Conservation (phyloP, 2,888 invertebrate species). For the Meta bourneti region DNA sequence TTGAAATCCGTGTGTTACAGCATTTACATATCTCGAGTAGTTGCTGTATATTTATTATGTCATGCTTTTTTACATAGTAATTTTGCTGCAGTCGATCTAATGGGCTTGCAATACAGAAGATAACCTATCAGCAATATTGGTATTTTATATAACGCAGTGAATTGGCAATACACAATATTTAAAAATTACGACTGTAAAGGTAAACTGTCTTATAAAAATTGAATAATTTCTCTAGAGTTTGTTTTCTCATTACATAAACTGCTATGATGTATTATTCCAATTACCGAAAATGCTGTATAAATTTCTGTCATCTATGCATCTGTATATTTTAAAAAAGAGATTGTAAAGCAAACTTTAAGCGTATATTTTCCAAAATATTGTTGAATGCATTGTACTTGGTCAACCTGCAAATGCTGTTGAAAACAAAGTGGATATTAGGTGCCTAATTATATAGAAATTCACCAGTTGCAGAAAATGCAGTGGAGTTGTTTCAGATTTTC, state of each 20-base stretch:
- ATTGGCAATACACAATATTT: not conserved
- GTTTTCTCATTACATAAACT: no score
- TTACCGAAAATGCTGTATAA: no score
- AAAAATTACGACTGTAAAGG: no score
- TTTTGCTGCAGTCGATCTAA: not conserved
- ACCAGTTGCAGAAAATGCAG: not conserved
- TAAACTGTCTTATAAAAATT: no score
- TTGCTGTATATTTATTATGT: not conserved
- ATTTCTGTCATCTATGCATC: no score
- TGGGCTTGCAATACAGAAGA: not conserved
- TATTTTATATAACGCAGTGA: not conserved
- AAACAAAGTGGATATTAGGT: not conserved
- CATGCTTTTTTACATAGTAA: not conserved
- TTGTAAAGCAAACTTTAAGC: not conserved
- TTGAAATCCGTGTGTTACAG: not conserved
- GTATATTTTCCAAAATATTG: not conserved
- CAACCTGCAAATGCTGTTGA: not conserved
- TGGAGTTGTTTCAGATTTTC: not conserved
- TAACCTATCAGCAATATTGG: not conserved
- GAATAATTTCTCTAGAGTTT: no score
- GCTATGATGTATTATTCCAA: no score
- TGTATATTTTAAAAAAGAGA: not conserved
- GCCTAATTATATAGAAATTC: not conserved
- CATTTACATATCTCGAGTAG: not conserved
- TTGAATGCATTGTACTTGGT: not conserved